Conservation (phyloP, 2,797 vertebrate genomes). For the Eulemur mongoz region DNA sequence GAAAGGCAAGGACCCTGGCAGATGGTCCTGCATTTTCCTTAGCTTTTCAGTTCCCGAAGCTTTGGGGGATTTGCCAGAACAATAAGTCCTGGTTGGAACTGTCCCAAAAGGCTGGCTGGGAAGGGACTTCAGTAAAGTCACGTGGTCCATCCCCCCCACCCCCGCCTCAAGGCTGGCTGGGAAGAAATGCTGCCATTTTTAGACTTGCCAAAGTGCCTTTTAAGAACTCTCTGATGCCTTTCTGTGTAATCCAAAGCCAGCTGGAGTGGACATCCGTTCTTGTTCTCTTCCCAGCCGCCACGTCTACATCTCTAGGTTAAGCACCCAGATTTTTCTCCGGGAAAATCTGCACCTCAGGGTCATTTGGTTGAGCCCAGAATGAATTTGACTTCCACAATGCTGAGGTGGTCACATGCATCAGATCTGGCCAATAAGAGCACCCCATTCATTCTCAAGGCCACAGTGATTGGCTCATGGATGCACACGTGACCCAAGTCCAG, state of each 20-base stretch:
- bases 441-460: neutral
- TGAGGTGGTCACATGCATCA: accelerated
- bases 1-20: slow-evolving; percentile 18
- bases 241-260: neutral
- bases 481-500: neutral
- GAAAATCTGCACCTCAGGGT: neutral
- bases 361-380: neutral
- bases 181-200: neutral
- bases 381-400: neutral
- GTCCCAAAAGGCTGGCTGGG: slow-evolving; percentile 17
- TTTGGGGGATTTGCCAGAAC: slow-evolving; percentile 31
- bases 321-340: neutral
- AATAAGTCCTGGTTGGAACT: neutral
- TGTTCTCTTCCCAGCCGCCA: neutral
- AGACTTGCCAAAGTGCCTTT: neutral
- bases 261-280: neutral
- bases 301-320: neutral
- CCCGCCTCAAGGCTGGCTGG: neutral
- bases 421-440: neutral
- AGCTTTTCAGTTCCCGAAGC: neutral
- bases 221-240: neutral
- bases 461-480: neutral
- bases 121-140: neutral
- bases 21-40: slow-evolving; percentile 13
- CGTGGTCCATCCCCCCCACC: accelerated